These are phyloP conservation scores for Sebastes hubbsi DNA, from an alignment of 2,797 vertebrate species.

Conservation along the genomic window DNA sequence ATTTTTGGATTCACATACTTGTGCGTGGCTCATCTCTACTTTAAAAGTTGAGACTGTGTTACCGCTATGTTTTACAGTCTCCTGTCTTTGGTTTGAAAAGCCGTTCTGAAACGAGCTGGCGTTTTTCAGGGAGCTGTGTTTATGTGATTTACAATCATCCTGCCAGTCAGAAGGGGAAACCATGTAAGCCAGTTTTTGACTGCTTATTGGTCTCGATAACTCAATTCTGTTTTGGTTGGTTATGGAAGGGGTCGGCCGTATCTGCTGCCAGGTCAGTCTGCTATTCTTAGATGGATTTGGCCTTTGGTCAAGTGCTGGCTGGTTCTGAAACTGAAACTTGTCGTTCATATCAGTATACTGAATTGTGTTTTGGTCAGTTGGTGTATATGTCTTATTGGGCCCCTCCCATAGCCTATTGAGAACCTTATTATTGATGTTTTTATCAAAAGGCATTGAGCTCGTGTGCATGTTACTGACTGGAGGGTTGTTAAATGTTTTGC, in stretches of 20 bases:
- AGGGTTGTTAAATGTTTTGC: conserved; percentile 84
- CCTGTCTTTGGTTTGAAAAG: conserved; percentile 81
- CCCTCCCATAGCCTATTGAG: conserved; percentile 88
- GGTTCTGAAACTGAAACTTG: conserved; percentile 87
- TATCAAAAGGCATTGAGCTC: conserved; percentile 85
- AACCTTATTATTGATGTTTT: conserved; percentile 78
- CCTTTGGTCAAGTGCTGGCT: conserved; percentile 85
- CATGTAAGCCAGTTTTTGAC: conserved; percentile 87
- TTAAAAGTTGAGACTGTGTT: conserved; percentile 77
- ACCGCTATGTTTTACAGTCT: conserved; percentile 77
- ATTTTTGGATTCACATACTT: conserved; percentile 84
- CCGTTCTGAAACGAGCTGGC: conserved; percentile 72
- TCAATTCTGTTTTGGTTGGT: conserved; percentile 85
- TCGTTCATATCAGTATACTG: conserved; percentile 83
- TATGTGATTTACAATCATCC: conserved; percentile 83
- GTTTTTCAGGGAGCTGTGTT: conserved; percentile 75
- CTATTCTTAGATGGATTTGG: conserved; percentile 83
- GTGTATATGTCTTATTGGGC: conserved; percentile 82
- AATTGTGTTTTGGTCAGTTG: conserved; percentile 83
- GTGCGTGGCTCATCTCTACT: conserved; percentile 82
- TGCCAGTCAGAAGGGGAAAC: conserved; percentile 87
- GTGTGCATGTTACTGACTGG: conserved; percentile 71
- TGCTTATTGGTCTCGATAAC: conserved; percentile 84
- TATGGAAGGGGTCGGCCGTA: conserved; percentile 78
- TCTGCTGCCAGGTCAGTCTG: conserved; percentile 90